Percentiles rank a stretch among this genome's conserved stretches.
Evolutionary conservation across 2,797 vertebrate genomes (phyloP).

Genomic region (Sarcophilus harrisii): DNA sequence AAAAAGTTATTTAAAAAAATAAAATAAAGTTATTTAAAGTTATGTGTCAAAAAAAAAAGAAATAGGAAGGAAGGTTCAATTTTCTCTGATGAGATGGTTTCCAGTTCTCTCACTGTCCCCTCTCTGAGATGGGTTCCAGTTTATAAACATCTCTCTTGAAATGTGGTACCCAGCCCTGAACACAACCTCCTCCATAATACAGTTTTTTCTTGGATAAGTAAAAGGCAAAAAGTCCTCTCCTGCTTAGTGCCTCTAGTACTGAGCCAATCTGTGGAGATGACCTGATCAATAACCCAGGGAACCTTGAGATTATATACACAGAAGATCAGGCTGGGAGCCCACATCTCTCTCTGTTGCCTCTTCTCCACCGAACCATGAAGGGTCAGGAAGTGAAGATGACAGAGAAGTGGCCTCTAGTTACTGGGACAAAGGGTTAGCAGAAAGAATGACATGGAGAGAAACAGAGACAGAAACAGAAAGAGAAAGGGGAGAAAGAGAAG

Average conservation of each 20-base stretch:
- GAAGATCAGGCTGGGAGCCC: not conserved
- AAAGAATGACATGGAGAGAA: constrained; percentile 74
- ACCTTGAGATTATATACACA: not conserved
- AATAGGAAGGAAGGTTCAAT: not conserved
- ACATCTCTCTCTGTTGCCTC: not conserved
- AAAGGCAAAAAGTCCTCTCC: not conserved
- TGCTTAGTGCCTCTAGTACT: not conserved
- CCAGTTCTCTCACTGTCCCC: not conserved
- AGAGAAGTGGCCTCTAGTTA: not conserved
- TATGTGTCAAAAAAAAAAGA: too few relatives aligned
- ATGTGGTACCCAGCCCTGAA: not conserved
- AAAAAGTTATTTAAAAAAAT: too few relatives aligned
- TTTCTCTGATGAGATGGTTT: not conserved
- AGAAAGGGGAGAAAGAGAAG: constrained; percentile 42
- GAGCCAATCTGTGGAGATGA: not conserved
- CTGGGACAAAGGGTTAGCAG: not conserved
- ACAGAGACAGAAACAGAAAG: constrained; percentile 62
- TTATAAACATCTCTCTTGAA: not conserved
- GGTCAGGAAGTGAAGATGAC: not conserved
- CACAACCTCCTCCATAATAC: not conserved
- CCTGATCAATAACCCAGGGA: not conserved
- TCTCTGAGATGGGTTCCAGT: not conserved
- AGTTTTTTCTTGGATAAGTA: not conserved
- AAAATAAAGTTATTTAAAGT: too few relatives aligned
- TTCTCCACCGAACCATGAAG: not conserved